phyloP scores from a whole-genome alignment of 1,140 invertebrate genomes.

The Ceratina japonica region DNA sequence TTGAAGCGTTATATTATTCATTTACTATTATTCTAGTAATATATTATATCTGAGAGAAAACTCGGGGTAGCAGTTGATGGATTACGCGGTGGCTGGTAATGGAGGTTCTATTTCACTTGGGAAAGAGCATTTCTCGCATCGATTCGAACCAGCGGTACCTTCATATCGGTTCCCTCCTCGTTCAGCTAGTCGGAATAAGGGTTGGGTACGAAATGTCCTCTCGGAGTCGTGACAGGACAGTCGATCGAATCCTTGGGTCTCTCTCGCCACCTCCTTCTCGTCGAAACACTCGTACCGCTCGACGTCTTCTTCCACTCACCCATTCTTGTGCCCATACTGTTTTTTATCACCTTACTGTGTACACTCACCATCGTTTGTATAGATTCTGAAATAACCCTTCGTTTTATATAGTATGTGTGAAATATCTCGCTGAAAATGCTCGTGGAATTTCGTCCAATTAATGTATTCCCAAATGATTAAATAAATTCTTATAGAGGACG shows the following conservation, averaged over 20 bases:
- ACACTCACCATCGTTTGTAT: too few relatives aligned
- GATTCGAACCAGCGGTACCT: conserved; percentile 14
- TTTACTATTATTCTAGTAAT: too few relatives aligned
- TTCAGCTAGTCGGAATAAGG: conserved; percentile 14
- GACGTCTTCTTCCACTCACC: conserved; percentile 10
- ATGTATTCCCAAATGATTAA: too few relatives aligned
- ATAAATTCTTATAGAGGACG: too few relatives aligned
- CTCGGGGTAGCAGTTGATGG: conserved; percentile 18
- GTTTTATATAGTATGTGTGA: too few relatives aligned
- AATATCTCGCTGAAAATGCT: too few relatives aligned
- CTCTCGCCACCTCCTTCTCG: conserved; percentile 20
- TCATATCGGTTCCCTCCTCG: not conserved
- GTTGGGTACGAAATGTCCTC: conserved; percentile 26
- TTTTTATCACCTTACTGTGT: not conserved
- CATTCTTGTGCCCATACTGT: too few relatives aligned
- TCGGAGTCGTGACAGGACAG: conserved; percentile 32
- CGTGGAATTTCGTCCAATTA: too few relatives aligned
- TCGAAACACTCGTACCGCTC: conserved; percentile 17
- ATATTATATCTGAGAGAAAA: not conserved
- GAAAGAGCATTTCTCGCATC: conserved; percentile 3
- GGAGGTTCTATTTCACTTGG: too few relatives aligned
- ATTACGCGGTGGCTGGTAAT: conserved; percentile 31
- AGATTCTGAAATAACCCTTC: too few relatives aligned
- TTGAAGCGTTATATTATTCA: too few relatives aligned
- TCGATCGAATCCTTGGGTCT: conserved; percentile 45